Conservation (phyloP, 1,140 invertebrate genomes). For the Drosophila repletoides region DNA sequence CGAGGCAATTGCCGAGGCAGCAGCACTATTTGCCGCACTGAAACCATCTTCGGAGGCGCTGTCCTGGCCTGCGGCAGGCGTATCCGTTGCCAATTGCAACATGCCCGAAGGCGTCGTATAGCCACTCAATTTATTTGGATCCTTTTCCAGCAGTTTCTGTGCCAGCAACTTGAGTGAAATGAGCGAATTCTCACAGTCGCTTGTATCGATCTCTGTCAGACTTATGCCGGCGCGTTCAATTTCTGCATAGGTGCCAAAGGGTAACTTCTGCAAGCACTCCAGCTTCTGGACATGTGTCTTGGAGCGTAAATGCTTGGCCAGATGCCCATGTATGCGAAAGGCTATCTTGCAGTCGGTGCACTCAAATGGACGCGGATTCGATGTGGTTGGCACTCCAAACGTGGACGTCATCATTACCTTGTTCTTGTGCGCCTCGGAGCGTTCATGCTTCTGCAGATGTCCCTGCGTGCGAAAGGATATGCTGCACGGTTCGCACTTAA, state of each 20-base stretch:
- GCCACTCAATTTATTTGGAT: slow-evolving; percentile 84
- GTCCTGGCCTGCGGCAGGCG: slow-evolving; percentile 59
- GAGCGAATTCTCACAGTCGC: slow-evolving; percentile 96
- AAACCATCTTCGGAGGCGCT: slow-evolving; percentile 78
- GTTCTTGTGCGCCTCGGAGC: slow-evolving; percentile 94
- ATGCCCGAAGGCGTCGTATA: slow-evolving; percentile 78
- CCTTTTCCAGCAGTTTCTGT: slow-evolving; percentile 91
- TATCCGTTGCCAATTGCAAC: slow-evolving; percentile 42
- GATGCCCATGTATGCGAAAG: slow-evolving; percentile 97
- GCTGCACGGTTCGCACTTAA: slow-evolving; percentile 94
- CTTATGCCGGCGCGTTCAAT: slow-evolving; percentile 95
- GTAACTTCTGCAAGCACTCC: slow-evolving; percentile 95
- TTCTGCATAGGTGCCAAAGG: slow-evolving; percentile 97
- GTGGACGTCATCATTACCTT: slow-evolving; percentile 94
- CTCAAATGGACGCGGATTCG: slow-evolving; percentile 96
- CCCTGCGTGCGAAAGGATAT: slow-evolving; percentile 95
- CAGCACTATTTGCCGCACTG: slow-evolving; percentile 67
- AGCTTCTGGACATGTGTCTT: slow-evolving; percentile 98
- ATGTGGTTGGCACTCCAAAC: slow-evolving; percentile 91
- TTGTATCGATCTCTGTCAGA: slow-evolving; percentile 96
- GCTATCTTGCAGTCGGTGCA: slow-evolving; percentile 97
- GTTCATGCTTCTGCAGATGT: slow-evolving; percentile 95
- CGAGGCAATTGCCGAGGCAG: slow-evolving; percentile 72
- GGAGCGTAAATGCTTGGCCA: slow-evolving; percentile 97
- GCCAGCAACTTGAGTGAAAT: slow-evolving; percentile 91